Percentiles rank a stretch among this genome's conserved stretches.
phyloP scores from a whole-genome alignment of 2,113 vertebrate species.

The Tachysurus fulvidraco region DNA sequence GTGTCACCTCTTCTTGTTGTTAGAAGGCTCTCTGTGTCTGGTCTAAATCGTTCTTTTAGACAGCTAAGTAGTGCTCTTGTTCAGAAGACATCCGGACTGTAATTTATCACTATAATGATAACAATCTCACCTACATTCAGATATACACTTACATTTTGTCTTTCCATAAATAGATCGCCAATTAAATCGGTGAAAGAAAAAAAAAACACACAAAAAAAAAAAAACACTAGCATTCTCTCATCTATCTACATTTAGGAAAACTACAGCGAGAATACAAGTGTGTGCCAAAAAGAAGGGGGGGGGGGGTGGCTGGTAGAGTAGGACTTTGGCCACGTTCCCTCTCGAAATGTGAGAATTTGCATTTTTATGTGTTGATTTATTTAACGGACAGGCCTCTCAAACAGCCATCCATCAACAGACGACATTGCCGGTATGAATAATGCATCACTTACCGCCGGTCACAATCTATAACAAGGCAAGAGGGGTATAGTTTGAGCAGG shows the following conservation, averaged over 20 bases:
- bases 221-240: background rate
- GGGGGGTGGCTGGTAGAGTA: conserved; percentile 61
- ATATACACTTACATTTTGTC: conserved; percentile 13
- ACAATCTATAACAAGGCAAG: conserved; percentile 77
- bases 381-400: conserved; percentile 82
- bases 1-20: too few relatives aligned
- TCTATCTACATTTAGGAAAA: conserved; percentile 34
- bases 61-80: background rate
- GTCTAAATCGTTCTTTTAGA: background rate
- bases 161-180: background rate
- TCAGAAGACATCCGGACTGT: background rate
- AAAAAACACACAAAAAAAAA: background rate
- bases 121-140: background rate
- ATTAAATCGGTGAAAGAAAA: background rate
- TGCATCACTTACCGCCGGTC: conserved; percentile 77
- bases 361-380: conserved; percentile 87
- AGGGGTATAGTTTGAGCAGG: conserved; percentile 50
- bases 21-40: background rate
- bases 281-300: conserved; percentile 48
- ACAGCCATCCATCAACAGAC: conserved; percentile 81
- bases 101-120: background rate
- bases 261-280: conserved; percentile 55
- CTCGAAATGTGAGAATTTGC: conserved; percentile 82
- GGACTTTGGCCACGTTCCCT: conserved; percentile 70
- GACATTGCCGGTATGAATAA: conserved; percentile 79